Base-by-base conservation (phyloP, 2,113 vertebrate species). In the Odocoileus hemionus region DNA sequence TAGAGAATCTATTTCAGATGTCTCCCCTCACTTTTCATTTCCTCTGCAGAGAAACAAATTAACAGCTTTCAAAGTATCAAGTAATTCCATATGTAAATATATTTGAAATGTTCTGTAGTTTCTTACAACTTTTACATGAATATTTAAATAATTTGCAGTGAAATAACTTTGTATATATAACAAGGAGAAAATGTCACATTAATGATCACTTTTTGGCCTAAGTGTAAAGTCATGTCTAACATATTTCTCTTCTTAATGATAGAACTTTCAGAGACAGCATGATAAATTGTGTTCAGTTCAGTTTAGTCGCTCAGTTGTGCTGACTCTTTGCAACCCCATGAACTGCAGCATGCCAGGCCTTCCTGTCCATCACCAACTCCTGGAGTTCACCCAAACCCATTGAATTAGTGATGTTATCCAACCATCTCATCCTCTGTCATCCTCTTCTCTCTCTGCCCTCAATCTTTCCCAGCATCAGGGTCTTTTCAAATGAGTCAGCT, bases 21-120 rank as follows among this genome's bases (percentile, higher is more conserved):
- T 93, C 16, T 60, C 52, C 83, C 4, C 28, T 87, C 13, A 80
- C 15, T 60, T 96, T 98, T 97, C 67, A 97, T 96, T 98, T 90
- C 54, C 33, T 91, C 74, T 88, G 74, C 11, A 98, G 1, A 88
- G 25, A 30, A 97, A 97, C 15, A 95, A 96, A 97, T 86, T 84
- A 93, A 30, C 94, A 95, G 54, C 58, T 97, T 98, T 97, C 54
- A 95, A 98, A 98, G 85, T 86, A 96, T 96, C 88, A 96, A 45
- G 97, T 93, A 52, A 76, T 97, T 92, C 60, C 61, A 47, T 54
- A 58, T 50, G 55, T 86, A 86, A 98, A 47, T 96, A 28, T 2
- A 4, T 58, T 86, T 85, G 86, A 88, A 97, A 97, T 60, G 54
- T 16, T 96, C 5, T 57, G 3, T 90, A 91, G 70, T 92, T 17